A percentile compares a stretch with the other conserved stretches of the same genome.
Conservation (phyloP, 2,888 invertebrate species). For the Hypselothyrea guttata region DNA sequence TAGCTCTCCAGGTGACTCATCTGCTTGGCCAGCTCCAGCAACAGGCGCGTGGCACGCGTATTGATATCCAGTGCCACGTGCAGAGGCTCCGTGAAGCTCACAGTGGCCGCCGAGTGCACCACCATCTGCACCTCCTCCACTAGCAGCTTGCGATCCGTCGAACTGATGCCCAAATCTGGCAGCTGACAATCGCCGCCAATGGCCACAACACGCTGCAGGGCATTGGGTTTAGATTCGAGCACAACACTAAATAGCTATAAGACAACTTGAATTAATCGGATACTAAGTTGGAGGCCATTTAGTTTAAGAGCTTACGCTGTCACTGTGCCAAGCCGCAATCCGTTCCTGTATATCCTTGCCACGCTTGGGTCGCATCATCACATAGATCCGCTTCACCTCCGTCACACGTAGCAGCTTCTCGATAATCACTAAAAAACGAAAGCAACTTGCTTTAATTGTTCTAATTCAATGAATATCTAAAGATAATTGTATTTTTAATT, state of each 20-base stretch:
- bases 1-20: slow-evolving; percentile 83
- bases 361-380: slow-evolving; percentile 85
- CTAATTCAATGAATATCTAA: no score
- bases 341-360: slow-evolving; percentile 86
- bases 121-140: slow-evolving; percentile 83
- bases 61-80: slow-evolving; percentile 87
- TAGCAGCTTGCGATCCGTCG: slow-evolving; percentile 74
- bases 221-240: slow-evolving; percentile 67
- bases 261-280: no score
- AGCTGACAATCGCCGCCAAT: slow-evolving; percentile 81
- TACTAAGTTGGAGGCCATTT: not conserved
- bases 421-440: slow-evolving; percentile 39
- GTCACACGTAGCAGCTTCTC: slow-evolving; percentile 80
- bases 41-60: slow-evolving; percentile 86
- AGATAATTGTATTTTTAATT: no score
- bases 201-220: slow-evolving; percentile 71
- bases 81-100: slow-evolving; percentile 88
- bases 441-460: no score
- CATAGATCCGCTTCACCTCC: slow-evolving; percentile 83
- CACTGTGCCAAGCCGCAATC: slow-evolving; percentile 87
- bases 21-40: slow-evolving; percentile 85
- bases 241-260: slow-evolving; percentile 19
- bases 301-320: slow-evolving; percentile 83
- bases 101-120: slow-evolving; percentile 96
- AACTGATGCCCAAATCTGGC: slow-evolving; percentile 80